Conservation (phyloP, 2,113 vertebrate genomes). For the Ceyx margarethae region DNA sequence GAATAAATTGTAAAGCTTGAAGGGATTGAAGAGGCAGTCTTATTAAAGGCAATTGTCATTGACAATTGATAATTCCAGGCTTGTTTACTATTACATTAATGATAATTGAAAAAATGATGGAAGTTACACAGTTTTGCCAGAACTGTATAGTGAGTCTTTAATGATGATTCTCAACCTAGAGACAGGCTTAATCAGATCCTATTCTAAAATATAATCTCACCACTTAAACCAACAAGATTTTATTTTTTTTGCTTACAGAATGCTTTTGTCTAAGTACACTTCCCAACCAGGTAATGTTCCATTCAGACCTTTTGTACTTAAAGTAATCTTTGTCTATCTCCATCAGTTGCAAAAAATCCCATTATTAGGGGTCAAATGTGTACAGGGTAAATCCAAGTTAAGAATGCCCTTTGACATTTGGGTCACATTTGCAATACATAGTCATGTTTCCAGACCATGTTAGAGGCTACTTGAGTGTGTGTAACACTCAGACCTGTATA, state of each 20-base stretch:
- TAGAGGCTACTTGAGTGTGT: neutral
- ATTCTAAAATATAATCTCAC: neutral
- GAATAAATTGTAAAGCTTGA: neutral
- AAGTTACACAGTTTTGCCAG: neutral
- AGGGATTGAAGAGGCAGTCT: neutral
- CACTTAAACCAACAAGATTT: neutral
- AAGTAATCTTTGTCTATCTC: neutral
- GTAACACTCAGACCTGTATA: neutral
- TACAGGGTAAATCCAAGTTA: neutral
- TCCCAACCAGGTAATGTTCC: neutral
- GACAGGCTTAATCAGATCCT: neutral
- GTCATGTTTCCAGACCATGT: neutral
- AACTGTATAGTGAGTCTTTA: neutral
- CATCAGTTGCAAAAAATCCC: neutral
- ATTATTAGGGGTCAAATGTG: neutral
- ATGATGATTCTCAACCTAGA: neutral
- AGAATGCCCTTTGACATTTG: neutral
- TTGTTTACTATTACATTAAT: neutral
- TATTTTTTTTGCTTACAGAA: neutral
- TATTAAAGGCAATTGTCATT: neutral
- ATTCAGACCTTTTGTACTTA: neutral
- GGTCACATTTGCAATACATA: neutral
- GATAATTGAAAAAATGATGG: neutral
- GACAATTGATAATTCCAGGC: neutral
- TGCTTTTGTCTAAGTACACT: neutral